Evolutionary conservation across 2,797 vertebrate species (phyloP), one percentile per base, ranked within the genome.

Genomic region (Pseudochromis fuscus): DNA sequence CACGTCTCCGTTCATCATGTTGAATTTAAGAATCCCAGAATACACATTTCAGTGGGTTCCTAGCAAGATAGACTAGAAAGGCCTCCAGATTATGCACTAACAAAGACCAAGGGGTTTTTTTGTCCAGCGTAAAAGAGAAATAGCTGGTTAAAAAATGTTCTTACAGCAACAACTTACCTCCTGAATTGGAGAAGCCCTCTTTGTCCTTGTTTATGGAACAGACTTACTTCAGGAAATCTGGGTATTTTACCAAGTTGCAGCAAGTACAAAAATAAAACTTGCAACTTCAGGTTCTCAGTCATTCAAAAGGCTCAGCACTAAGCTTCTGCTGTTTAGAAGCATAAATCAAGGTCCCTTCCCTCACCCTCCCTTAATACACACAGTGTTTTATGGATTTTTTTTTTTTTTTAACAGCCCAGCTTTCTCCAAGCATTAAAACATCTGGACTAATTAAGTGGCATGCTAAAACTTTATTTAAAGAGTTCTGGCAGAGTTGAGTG

Each of bases 401-500:
- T 73, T 76, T 81, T 73, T 76, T 79, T 73, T 76, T 81, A 71
- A 59, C 69, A 67, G 44, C 64, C 46, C 18, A 24, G 55, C 78
- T 79, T 30, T 6, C 13, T 7, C 72, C 25, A 75, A 86, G 86
- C 81, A 88, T 81, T 86, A 89, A 91, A 94, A 79, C 91, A 91
- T 84, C 89, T 93, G 93, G 85, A 83, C 81, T 25, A 19, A 72
- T 90, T 86, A 91, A 86, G 87, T 83, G 68, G 38, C 75, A 76
- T 11, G 62, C 81, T 92, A 78, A 90, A 91, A 86, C 76, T 86
- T 90, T 86, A 89, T 90, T 78, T 89, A 85, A 85, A 86, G 72
- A 75, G 63, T 68, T 80, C 67, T 88, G 82, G 78, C 75, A 67
- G 76, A 52, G 53, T 28, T 40, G n/a, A 30, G 80, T 55, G 62